These are phyloP conservation scores for Drymonia ruficornis DNA, from an alignment of 2,888 invertebrate genomes.

Conservation along the genomic window DNA sequence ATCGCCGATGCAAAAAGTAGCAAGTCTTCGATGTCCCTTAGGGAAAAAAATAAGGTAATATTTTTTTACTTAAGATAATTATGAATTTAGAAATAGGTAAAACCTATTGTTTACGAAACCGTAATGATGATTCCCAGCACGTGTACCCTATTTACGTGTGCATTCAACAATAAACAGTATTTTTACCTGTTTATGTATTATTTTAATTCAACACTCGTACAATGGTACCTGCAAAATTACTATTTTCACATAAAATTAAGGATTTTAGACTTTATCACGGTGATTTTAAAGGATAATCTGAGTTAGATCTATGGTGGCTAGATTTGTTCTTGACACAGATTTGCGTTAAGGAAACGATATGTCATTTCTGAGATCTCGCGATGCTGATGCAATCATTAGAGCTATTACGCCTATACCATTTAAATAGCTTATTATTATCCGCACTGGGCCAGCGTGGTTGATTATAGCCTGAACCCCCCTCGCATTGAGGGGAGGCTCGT, in stretches of 20 bases:
- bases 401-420: background rate
- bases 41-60: no score
- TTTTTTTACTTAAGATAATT: no score
- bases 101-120: slow-evolving; percentile 12
- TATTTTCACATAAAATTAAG: slow-evolving; percentile 21
- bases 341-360: slow-evolving; percentile 64
- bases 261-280: slow-evolving; percentile 39
- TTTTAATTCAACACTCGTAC: slow-evolving; percentile 60
- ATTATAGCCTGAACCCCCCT: no score
- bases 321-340: slow-evolving; percentile 70
- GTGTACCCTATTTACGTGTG: slow-evolving; percentile 70
- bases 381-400: slow-evolving; percentile 25
- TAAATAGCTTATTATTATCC: background rate
- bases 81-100: background rate
- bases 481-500: no score
- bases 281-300: slow-evolving; percentile 23
- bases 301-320: slow-evolving; percentile 27
- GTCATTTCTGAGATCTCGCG: slow-evolving; percentile 56
- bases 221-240: slow-evolving; percentile 30
- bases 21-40: no score
- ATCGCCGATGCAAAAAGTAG: no score
- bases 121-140: slow-evolving; percentile 51
- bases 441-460: no score
- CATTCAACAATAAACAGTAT: slow-evolving; percentile 47
- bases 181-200: slow-evolving; percentile 39